Conservation (phyloP, 2,888 invertebrate genomes). For the Cheiracanthium punctorium region DNA sequence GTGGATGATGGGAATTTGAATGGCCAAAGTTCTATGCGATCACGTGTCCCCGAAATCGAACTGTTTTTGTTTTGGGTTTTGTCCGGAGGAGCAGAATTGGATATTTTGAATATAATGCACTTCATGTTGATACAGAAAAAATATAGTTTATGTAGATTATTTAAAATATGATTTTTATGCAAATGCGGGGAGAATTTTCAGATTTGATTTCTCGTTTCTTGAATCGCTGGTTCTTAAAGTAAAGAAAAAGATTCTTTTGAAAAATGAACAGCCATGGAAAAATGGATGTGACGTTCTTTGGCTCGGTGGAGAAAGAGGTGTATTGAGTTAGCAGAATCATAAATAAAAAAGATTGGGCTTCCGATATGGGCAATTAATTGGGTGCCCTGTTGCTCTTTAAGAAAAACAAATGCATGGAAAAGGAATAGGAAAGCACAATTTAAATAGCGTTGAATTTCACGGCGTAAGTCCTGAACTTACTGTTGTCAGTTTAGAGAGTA, state of each 20-base stretch:
- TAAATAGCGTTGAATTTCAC: too few relatives aligned
- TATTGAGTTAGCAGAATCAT: not conserved
- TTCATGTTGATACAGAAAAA: not conserved
- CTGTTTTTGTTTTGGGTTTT: constrained; percentile 44
- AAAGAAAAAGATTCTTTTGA: not conserved
- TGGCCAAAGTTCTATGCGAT: constrained; percentile 5
- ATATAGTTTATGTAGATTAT: constrained; percentile 8
- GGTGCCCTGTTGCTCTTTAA: too few relatives aligned
- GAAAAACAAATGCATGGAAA: too few relatives aligned
- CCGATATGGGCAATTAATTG: too few relatives aligned
- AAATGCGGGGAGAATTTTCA: not conserved
- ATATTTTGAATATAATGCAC: constrained; percentile 8
- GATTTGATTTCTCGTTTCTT: not conserved
- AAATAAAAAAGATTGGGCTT: not conserved
- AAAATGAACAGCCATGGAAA: not conserved
- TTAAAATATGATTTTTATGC: constrained; percentile 8
- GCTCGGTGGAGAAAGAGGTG: not conserved
- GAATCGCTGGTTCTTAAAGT: not conserved
- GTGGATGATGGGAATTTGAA: constrained; percentile 35
- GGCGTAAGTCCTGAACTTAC: too few relatives aligned
- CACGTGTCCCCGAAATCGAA: constrained; percentile 29
- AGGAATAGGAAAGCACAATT: too few relatives aligned
- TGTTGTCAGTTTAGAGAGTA: too few relatives aligned
- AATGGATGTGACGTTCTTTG: not conserved
- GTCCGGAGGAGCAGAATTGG: not conserved